Evolutionary conservation across 2,113 vertebrate species (phyloP), one percentile per base, ranked within the genome.

Genomic region (Archocentrus centrarchus): DNA sequence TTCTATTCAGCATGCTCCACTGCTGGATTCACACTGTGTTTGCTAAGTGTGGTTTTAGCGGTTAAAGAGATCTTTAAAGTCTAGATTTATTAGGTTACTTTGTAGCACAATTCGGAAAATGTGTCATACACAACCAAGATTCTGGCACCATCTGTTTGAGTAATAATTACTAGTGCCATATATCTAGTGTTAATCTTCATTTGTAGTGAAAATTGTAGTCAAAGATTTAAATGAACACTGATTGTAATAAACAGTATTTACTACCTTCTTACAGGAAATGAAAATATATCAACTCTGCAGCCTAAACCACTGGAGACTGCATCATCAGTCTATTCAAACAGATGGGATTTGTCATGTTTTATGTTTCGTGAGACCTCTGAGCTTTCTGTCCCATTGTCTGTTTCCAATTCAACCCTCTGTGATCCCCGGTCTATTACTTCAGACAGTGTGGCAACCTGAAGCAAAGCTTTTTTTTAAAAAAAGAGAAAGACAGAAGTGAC

Each of bases 381-480:
- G 88, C 88, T 76, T 68, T 88, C 82, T 11, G 84, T 81, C 84
- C 41, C 44, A 11, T 61, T 62, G 83, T 92, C 89, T 93, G 92
- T 83, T 93, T 94, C 89, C 44, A 91, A 93, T 94, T 87, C 82
- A 77, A 79, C 35, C 50, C 77, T 53, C 83, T 88, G 75, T 70
- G 80, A 76, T 86, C 78, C 91, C 87, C 70, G 80, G 81, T 80
- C 82, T 85, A 79, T 93, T 90, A 86, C 80, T 84, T 86, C 87
- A 94, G 85, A 90, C 86, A 87, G 59, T 86, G 87, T 89, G 91
- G 93, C 87, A 93, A 93, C 89, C 83, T 90, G 83, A 90, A 90
- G 75, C 81, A 88, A 79, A 83, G 68, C 60, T 6, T 37, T 37
- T 37, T 37, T 59, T 68, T 61, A 80, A 32, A 39, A 13, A 41